Percentiles rank a stretch among this genome's conserved stretches.
Conservation (phyloP, 1,140 invertebrate species). For the Drosophila setifemur region DNA sequence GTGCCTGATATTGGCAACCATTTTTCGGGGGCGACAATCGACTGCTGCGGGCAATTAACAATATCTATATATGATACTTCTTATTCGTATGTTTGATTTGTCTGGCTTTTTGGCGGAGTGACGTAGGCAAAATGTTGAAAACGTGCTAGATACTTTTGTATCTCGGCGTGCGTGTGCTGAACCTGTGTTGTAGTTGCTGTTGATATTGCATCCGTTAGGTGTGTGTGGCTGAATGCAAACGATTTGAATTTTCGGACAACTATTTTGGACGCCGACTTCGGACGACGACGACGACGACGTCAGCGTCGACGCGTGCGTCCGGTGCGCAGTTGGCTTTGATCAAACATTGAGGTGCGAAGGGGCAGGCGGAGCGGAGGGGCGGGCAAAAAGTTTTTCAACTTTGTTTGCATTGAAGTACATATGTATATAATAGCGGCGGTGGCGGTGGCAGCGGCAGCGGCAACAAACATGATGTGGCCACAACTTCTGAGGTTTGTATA, state of each 20-base stretch:
- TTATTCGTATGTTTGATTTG: slow-evolving; percentile 28
- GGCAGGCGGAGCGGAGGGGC: background rate
- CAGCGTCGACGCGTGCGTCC: slow-evolving; percentile 61
- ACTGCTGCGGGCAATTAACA: slow-evolving; percentile 65
- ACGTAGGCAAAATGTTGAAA: slow-evolving; percentile 65
- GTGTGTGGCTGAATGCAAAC: slow-evolving; percentile 75
- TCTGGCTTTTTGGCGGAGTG: slow-evolving; percentile 71
- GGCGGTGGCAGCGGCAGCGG: slow-evolving; percentile 3
- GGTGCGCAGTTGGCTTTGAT: slow-evolving; percentile 75
- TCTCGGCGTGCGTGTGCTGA: slow-evolving; percentile 40
- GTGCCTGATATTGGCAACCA: no score
- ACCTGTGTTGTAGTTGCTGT: background rate
- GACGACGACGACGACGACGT: slow-evolving; percentile 10
- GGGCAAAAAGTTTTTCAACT: slow-evolving; percentile 38
- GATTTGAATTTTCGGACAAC: slow-evolving; percentile 65
- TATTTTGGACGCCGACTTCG: slow-evolving; percentile 40
- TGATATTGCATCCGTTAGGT: slow-evolving; percentile 75
- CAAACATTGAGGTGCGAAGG: slow-evolving; percentile 20
- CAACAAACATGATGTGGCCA: slow-evolving; percentile 34
- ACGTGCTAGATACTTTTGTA: slow-evolving; percentile 67
- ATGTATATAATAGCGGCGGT: no score
- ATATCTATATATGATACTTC: slow-evolving; percentile 44
- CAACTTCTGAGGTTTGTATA: slow-evolving; percentile 54
- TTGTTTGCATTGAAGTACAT: slow-evolving; percentile 52
- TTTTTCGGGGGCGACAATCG: slow-evolving; percentile 51